Base-by-base conservation (phyloP, 2,797 vertebrate species). In the Euphonia xanthogaster region DNA sequence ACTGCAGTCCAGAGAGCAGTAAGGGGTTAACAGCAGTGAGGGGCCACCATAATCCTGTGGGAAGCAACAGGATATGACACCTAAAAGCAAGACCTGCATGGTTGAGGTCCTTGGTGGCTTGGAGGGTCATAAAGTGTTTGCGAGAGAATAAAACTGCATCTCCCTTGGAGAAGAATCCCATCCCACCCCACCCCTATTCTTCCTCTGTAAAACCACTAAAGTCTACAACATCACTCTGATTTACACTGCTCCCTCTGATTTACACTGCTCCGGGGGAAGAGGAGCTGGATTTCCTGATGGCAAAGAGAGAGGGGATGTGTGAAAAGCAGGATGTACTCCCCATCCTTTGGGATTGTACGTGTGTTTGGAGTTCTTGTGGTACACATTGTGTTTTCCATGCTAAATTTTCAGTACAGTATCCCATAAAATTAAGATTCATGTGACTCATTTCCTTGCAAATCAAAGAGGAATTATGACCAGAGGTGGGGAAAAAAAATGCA, bases 391-490 rank as follows among this genome's bases (percentile, higher is more conserved):
- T 57, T 91, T 88, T 76, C 61, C 2, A 1, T 62, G 76, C 70
- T 88, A 21, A 58, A 86, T 90, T 84, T 90, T 44, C 42, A 67
- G 39, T 86, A 50, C 15, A 44, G 19, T 39, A 23, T 74, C 44
- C 68, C n/a, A 8, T 83, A 33, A 93, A 88, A 86, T 51, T 23
- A 88, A 81, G 55, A 60, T 53, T 87, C 12, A 33, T 8, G 28
- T 81, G 88, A 53, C 58, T 75, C 70, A 28, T 88, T 92, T 90
- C 72, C 54, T 51, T 81, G 35, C 62, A 84, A 83, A 90, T 88
- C 37, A 45, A 57, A 75, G 62, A 62, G 39, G 37, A 84, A 60
- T 91, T 89, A 37, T n/a, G 58, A 62, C 67, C 16, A 62, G 39
- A 88, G 44, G 35, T 78, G 74, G 71, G n/a, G 13, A 84, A 78